Conservation (phyloP, 2,888 invertebrate genomes). For the Latheticus oryzae region DNA sequence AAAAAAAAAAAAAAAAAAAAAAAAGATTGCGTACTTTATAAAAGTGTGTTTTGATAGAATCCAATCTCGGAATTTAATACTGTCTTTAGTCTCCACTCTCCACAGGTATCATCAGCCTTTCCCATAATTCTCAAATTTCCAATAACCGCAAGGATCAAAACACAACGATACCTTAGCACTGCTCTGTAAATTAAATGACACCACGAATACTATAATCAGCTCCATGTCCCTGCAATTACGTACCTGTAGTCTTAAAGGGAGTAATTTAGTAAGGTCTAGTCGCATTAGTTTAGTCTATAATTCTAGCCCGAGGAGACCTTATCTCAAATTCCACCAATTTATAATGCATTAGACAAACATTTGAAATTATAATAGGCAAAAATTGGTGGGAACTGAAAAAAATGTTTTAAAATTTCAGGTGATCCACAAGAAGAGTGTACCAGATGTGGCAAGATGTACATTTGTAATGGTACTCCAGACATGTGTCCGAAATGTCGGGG, state of each 20-base stretch:
- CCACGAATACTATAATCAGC: constrained; percentile 55
- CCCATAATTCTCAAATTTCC: constrained; percentile 47
- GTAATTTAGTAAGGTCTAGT: constrained; percentile 49
- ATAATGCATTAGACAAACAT: constrained; percentile 52
- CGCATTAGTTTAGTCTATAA: constrained; percentile 48
- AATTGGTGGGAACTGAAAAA: constrained; percentile 31
- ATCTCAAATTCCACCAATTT: constrained; percentile 52
- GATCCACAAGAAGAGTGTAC: constrained; percentile 73
- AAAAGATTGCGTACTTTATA: too few species aligned
- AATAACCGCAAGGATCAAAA: constrained; percentile 41
- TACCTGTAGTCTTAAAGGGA: constrained; percentile 24
- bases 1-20: too few species aligned
- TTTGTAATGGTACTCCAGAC: constrained; percentile 54
- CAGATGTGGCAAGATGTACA: constrained; percentile 70
- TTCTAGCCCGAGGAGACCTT: constrained; percentile 31
- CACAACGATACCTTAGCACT: constrained; percentile 26
- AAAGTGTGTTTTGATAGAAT: too few species aligned
- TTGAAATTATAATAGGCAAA: constrained; percentile 53
- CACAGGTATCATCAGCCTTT: constrained; percentile 35
- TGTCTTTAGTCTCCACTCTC: background rate
- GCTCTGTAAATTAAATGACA: constrained; percentile 56
- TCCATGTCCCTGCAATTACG: constrained; percentile 34
- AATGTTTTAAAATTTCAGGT: constrained; percentile 64
- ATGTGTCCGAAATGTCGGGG: constrained; percentile 54
- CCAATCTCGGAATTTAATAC: too few species aligned